Percentiles rank a stretch among this genome's conserved stretches.
These are phyloP conservation scores for Gymnothorax javanicus DNA, from an alignment of 2,797 vertebrate genomes.

Conservation along the genomic window DNA sequence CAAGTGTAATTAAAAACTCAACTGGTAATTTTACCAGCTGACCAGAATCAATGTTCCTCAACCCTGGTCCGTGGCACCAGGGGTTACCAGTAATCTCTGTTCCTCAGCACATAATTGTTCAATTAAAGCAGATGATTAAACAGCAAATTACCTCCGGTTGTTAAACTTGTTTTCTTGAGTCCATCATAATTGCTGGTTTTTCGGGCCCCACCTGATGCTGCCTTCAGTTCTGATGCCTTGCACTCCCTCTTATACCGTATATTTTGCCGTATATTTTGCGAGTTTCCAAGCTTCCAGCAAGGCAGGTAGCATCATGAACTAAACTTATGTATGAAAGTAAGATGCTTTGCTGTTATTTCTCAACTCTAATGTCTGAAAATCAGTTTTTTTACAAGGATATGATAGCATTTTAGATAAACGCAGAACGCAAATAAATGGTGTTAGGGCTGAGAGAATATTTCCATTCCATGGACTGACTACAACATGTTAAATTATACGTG, in stretches of 20 bases:
- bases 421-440: background rate
- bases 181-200: background rate
- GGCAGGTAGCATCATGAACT: background rate
- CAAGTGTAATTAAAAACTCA: conserved; percentile 14
- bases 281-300: background rate
- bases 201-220: background rate
- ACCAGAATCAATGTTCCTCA: conserved; percentile 2
- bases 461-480: background rate
- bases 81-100: background rate
- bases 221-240: background rate
- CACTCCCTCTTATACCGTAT: background rate
- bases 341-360: background rate
- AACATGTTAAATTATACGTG: background rate
- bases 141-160: background rate
- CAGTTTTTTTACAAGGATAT: background rate
- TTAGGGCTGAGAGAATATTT: background rate
- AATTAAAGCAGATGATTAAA: conserved; percentile 9
- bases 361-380: background rate
- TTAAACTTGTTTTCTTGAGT: background rate
- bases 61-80: background rate
- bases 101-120: background rate
- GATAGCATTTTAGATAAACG: background rate
- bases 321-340: background rate
- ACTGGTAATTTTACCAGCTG: conserved; percentile 1
- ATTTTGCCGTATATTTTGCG: background rate